These are phyloP conservation scores for Phyllostomus discolor DNA, from an alignment of 2,113 vertebrate genomes.

Conservation along the genomic window DNA sequence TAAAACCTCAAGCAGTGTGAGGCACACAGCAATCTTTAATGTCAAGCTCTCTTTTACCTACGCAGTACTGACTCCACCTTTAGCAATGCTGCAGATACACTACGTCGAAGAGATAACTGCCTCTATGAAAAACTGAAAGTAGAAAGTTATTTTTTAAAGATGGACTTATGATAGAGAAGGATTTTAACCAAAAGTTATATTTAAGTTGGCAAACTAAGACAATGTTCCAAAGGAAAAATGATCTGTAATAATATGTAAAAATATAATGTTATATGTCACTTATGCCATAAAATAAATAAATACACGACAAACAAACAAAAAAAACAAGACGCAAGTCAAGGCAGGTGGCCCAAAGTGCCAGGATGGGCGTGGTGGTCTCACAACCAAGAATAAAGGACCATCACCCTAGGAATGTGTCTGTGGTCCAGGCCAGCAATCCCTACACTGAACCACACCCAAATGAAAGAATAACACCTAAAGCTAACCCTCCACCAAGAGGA, in stretches of 20 bases:
- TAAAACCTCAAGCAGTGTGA: background rate
- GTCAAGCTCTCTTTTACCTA: background rate
- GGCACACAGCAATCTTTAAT: background rate
- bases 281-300: background rate
- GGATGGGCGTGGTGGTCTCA: background rate
- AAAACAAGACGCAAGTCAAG: background rate
- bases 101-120: background rate
- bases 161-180: background rate
- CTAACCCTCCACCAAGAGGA: background rate
- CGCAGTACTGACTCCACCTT: background rate
- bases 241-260: background rate
- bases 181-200: background rate
- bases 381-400: background rate
- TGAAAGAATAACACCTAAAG: background rate
- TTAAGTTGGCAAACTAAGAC: background rate
- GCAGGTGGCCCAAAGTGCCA: background rate
- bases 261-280: background rate
- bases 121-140: background rate
- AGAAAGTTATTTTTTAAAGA: constrained; percentile 6
- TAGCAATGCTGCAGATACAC: background rate
- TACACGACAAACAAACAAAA: too few species aligned
- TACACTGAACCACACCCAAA: background rate
- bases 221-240: background rate
- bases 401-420: background rate
- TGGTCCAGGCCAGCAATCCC: background rate